Percentiles rank a stretch among this genome's conserved stretches.
These are phyloP conservation scores for Drosophila sproati DNA, from an alignment of 1,140 invertebrate species.

Conservation along the genomic window DNA sequence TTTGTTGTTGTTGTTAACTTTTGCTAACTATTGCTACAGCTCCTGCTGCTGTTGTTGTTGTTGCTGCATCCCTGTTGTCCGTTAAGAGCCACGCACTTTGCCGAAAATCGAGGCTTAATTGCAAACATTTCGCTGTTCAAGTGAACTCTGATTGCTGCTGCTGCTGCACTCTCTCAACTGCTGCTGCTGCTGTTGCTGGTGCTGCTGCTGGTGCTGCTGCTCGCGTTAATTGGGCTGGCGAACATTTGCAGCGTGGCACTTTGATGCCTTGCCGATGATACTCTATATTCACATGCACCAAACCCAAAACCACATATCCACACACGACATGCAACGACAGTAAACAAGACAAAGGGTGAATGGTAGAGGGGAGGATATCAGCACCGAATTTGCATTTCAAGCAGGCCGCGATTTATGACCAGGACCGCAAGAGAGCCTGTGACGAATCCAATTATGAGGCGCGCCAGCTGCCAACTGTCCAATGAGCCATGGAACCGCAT, in stretches of 20 bases:
- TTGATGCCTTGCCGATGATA: slow-evolving; percentile 82
- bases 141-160: slow-evolving; percentile 72
- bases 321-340: slow-evolving; percentile 47
- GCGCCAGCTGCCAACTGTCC: slow-evolving; percentile 73
- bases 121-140: slow-evolving; percentile 72
- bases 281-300: slow-evolving; percentile 22
- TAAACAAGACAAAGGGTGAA: slow-evolving; percentile 5
- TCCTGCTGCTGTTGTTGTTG: slow-evolving; percentile 8
- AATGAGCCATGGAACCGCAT: slow-evolving; percentile 43
- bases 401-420: slow-evolving; percentile 78
- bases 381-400: slow-evolving; percentile 77
- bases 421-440: slow-evolving; percentile 33
- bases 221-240: slow-evolving; percentile 57
- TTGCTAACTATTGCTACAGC: background rate
- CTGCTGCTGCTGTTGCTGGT: background rate
- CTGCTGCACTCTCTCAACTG: slow-evolving; percentile 17
- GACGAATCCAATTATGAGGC: slow-evolving; percentile 82
- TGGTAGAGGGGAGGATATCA: background rate
- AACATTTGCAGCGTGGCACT: slow-evolving; percentile 71
- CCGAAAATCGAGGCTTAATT: slow-evolving; percentile 67
- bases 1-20: slow-evolving; percentile 8
- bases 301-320: slow-evolving; percentile 13
- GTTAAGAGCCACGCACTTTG: slow-evolving; percentile 48
- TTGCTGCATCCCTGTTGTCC: background rate
- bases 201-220: slow-evolving; percentile 1